phyloP scores from a whole-genome alignment of 1,140 invertebrate species.

The Dreissena polymorpha region DNA sequence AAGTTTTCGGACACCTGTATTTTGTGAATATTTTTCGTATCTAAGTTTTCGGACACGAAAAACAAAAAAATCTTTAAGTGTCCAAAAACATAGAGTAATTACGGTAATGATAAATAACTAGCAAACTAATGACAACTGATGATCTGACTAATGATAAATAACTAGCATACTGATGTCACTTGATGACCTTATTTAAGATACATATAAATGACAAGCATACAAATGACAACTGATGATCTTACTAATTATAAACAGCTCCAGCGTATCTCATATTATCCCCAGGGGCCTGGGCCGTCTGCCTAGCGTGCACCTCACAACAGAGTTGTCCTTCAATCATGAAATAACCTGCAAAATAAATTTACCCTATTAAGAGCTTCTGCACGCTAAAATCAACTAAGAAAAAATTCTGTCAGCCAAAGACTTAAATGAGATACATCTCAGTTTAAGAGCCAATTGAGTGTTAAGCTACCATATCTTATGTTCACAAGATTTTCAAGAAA shows the following conservation, averaged over 20 bases:
- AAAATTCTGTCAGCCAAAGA: background rate
- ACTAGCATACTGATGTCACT: too few species aligned
- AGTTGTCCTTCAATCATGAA: constrained; percentile 97
- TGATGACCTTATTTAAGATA: background rate
- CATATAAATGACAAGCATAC: background rate
- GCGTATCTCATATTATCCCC: constrained; percentile 67
- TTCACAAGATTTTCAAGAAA: too few species aligned
- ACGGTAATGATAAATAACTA: too few species aligned
- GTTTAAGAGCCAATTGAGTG: background rate
- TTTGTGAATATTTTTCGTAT: too few species aligned
- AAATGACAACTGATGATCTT: background rate
- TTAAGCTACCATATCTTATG: background rate
- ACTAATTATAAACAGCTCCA: constrained; percentile 68
- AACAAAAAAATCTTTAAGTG: too few species aligned
- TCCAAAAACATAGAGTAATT: too few species aligned
- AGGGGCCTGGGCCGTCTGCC: constrained; percentile 64
- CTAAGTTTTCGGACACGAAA: too few species aligned
- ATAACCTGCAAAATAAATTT: constrained; percentile 83
- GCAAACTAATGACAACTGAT: too few species aligned
- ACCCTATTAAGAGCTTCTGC: background rate
- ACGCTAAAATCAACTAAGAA: background rate
- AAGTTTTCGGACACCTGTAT: too few species aligned
- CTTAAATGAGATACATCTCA: background rate
- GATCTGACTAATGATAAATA: too few species aligned
- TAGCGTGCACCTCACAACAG: constrained; percentile 97